Base-by-base conservation (phyloP, 2,797 vertebrate genomes). In the Danionella dracula region DNA sequence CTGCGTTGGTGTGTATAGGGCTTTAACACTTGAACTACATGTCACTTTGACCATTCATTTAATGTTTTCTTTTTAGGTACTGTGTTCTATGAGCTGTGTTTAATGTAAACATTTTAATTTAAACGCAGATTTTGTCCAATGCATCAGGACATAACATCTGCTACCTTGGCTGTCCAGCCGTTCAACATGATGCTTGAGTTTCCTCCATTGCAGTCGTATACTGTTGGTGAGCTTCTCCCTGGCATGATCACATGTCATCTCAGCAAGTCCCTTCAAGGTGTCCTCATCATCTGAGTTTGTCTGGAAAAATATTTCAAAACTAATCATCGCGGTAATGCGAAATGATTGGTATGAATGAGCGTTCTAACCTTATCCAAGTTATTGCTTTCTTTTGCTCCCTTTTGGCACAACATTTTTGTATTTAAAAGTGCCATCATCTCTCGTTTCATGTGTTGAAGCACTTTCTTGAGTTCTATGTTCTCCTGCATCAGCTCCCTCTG, bases 391-490 rank as follows among this genome's bases (percentile, higher is more conserved):
- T 80, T 88, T 60, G 91, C 89, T 11, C 85, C 90, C 66, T 87
- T 91, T 42, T 72, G 77, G 15, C 78, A 84, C 20, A 82, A 79
- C 76, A 92, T 93, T 74, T 87, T 91, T 23, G 92, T 88, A 68
- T 87, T 89, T 48, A 98, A 88, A 79, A 98, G 89, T 29, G 85
- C 92, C 74, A 93, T 87, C 78, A 99, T 98, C 69, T 99, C 96
- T 81, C 90, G 95, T 75, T 96, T 98, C 91, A 99, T 96, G 72
- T 98, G 94, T 80, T 98, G 94, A 76, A 99, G 88, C 68, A 98
- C 88, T 79, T 95, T 97, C 67, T 92, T 96, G 61, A 98, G 80
- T 76, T 99, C 96, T 42, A 91, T 89, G 51, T 98, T 99, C 88
- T 98, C 96, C 77, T 92, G 8, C 73, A 96, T 75, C 67, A 98